Base-by-base conservation (phyloP, 2,113 vertebrate species). In the Podarcis cretensis region DNA sequence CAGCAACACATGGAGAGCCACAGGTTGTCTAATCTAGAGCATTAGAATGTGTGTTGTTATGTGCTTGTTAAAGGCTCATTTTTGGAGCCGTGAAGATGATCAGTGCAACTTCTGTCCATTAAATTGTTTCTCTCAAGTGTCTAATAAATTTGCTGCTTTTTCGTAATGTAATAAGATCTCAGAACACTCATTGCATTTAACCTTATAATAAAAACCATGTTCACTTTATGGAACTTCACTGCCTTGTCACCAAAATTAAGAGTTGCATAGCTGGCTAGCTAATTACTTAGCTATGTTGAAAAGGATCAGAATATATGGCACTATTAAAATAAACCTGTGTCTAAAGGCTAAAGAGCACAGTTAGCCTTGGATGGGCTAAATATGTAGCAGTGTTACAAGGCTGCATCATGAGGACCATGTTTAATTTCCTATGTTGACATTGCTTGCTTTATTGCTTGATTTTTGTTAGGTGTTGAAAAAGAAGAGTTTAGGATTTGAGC, bases 401-500 rank as follows among this genome's bases (percentile, higher is more conserved):
- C 20, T 85, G 6, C 16, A 65, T 40, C 73, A 35, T 20, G 48
- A 25, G 23, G 16, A 21, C 18, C 7, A 25, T 32, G 35, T 59
- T 30, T 23, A 16, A 32, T 81, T 63, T 81, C n/a, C 2, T n/a
- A 63, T 32, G 79, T 25, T 78, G 35, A 43, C 5, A 6, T 40
- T 13, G 25, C 23, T 78, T 27, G 76, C 25, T 30, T 77, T 25
- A 8, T 35, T 30, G 5, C 35, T 83, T 83, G 32, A 12, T 37
- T 48, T 71, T 48, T 68, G 66, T 48, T n/a, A 86, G 20, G 16
- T 35, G 9, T 77, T 43, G 5, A 43, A 81, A 32, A n/a, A n/a
- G 35, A 59, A 25, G 27, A 27, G 54, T 71, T 93, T 84, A 90
- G 89, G 84, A 57, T 69, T 30, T 93, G 35, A 2, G 14, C 9